These are phyloP conservation scores for Anseranas semipalmata DNA, from an alignment of 2,113 vertebrate species.

Conservation along the genomic window DNA sequence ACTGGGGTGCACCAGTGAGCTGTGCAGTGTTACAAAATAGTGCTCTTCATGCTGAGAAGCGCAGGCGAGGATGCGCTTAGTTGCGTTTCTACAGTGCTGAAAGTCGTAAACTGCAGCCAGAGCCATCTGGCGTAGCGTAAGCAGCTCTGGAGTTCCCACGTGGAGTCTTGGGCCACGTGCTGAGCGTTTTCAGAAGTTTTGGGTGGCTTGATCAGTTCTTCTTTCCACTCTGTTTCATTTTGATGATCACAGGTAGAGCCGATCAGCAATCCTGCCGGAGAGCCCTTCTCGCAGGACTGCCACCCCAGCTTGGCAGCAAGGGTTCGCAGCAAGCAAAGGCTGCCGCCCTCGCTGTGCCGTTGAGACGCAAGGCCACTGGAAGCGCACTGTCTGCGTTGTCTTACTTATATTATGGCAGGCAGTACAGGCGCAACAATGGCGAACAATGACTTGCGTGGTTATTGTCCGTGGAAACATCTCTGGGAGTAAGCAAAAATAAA, in stretches of 20 bases:
- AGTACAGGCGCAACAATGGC: neutral
- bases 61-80: neutral
- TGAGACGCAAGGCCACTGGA: fast-evolving
- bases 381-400: neutral
- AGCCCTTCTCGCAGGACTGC: neutral
- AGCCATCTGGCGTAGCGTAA: neutral
- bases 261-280: neutral
- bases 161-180: neutral
- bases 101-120: neutral
- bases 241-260: fast-evolving
- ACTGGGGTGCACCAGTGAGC: fast-evolving
- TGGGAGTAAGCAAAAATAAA: neutral
- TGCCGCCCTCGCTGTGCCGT: neutral
- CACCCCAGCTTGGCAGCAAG: neutral
- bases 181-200: neutral
- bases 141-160: neutral
- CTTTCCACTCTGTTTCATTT: neutral
- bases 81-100: neutral
- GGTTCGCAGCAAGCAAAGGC: neutral
- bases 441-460: neutral
- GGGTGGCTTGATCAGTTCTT: neutral
- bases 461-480: neutral
- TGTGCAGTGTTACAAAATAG: neutral
- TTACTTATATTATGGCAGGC: neutral
- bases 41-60: neutral